Evolutionary conservation across 2,797 vertebrate species (phyloP), one percentile per base, ranked within the genome.

Genomic region (Knipowitschia caucasica): DNA sequence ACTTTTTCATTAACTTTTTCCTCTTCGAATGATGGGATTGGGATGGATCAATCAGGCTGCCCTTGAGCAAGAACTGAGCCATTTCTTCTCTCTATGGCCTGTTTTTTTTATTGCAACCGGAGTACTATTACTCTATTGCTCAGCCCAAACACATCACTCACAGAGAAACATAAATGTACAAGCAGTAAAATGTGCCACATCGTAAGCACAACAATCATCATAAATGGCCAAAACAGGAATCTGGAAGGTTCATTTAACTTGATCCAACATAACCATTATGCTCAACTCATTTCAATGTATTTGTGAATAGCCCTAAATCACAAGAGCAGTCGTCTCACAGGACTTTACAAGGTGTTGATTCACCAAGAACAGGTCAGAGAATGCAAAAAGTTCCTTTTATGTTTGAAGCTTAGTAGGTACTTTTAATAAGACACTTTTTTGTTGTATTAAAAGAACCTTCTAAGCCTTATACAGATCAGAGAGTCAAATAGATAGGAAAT

Each of bases 201-300:
- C 7, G 60, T 23, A 30, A 46, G 42, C 49, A 40, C 45, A 40
- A 26, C 2, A 15, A 34, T 26, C 5, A 43, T 43, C 31, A 31
- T 39, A 70, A 58, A 56, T 50, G 9, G 64, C 31, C 38, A 61
- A 56, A 64, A 61, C 9, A 33, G 50, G 44, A 33, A 47, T 36
- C 17, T 0, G 25, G 18, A 50, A 52, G 64, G 56, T 38, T 38
- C 26, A 30, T 51, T 53, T 35, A 50, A 20, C 27, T 46, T 59
- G 47, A 53, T 34, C 20, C n/a, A 18, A 31, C 51, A 50, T 53
- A 23, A 26, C 20, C 39, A 46, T 44, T 1, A n/a, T n/a, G n/a
- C n/a, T n/a, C n/a, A n/a, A n/a, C n/a, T n/a, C n/a, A n/a, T n/a
- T 30, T 10, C 7, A 2, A 30, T 30, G 27, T 10, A 30, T 30